Percentiles rank a stretch among this genome's conserved stretches.
Evolutionary conservation across 2,888 invertebrate genomes (phyloP).

Genomic region (Drosophila anceps): DNA sequence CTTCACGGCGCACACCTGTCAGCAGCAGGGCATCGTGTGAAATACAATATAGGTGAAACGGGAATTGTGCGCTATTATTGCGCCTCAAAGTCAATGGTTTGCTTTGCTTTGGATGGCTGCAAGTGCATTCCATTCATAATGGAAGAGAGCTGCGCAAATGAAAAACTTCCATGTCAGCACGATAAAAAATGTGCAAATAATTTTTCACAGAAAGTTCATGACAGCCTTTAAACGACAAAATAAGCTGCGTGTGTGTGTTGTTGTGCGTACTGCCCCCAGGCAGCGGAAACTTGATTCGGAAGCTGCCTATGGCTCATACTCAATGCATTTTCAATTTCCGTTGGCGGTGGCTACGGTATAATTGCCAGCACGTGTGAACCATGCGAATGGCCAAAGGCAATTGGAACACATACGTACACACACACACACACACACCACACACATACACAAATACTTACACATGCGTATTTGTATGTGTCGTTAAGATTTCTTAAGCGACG

Average conservation of each 20-base stretch:
- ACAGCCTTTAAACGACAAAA: conserved; percentile 1
- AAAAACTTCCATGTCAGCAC: conserved; percentile 52
- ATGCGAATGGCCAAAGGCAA: conserved; percentile 11
- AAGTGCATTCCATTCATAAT: conserved; percentile 29
- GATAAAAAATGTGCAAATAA: conserved; percentile 43
- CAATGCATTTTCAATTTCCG: conserved; percentile 68
- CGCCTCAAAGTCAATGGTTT: conserved; percentile 46
- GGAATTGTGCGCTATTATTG: conserved; percentile 44
- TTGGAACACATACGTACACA: background rate
- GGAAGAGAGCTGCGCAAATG: conserved; percentile 40
- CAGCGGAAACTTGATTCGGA: conserved; percentile 59
- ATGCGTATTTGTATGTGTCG: conserved; percentile 33
- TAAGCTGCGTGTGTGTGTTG: background rate
- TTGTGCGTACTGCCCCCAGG: conserved; percentile 23
- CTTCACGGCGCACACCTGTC: conserved; percentile 30
- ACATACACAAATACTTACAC: background rate
- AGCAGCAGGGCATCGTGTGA: background rate
- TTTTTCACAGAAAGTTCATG: conserved; percentile 27
- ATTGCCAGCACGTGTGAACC: conserved; percentile 58
- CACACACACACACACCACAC: background rate
- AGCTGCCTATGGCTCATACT: conserved; percentile 44
- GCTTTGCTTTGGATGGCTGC: background rate
- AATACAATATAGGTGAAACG: conserved; percentile 3
- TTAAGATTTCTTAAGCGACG: conserved; percentile 35
- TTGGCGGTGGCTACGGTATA: conserved; percentile 54